Conservation (phyloP, 2,113 vertebrate genomes). For the Nipponia nippon region DNA sequence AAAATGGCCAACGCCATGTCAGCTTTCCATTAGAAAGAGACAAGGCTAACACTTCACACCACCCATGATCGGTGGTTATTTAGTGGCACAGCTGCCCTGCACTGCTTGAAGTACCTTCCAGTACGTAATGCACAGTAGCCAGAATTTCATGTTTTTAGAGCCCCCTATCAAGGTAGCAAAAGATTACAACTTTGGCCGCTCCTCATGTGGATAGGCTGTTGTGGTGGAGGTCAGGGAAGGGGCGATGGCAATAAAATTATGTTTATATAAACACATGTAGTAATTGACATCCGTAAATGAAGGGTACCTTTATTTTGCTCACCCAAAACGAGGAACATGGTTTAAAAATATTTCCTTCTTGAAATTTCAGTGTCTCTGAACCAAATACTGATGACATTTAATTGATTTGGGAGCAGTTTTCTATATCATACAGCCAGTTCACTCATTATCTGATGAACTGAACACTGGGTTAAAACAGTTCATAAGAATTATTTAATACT, state of each 20-base stretch:
- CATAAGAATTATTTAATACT: neutral
- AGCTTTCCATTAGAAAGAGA: neutral
- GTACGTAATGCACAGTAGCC: rapidly evolving
- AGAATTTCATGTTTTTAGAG: neutral
- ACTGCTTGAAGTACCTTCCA: neutral
- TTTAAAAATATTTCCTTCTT: neutral
- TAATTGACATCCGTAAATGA: neutral
- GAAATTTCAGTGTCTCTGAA: neutral
- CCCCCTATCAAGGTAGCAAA: rapidly evolving
- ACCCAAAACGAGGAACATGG: neutral
- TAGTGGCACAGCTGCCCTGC: neutral
- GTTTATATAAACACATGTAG: neutral
- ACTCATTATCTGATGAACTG: neutral
- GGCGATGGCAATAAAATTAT: neutral
- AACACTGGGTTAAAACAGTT: neutral
- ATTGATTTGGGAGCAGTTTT: neutral
- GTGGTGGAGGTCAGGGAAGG: neutral
- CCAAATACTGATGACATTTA: neutral
- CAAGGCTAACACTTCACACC: neutral
- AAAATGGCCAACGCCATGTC: neutral
- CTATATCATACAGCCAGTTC: neutral
- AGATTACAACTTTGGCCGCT: neutral
- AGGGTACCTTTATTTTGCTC: neutral
- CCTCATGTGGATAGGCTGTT: neutral
- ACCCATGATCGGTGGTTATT: neutral